A percentile compares a stretch with the other conserved stretches of the same genome.
Evolutionary conservation across 2,888 invertebrate genomes (phyloP).

Genomic region (Sthenelais limicola): DNA sequence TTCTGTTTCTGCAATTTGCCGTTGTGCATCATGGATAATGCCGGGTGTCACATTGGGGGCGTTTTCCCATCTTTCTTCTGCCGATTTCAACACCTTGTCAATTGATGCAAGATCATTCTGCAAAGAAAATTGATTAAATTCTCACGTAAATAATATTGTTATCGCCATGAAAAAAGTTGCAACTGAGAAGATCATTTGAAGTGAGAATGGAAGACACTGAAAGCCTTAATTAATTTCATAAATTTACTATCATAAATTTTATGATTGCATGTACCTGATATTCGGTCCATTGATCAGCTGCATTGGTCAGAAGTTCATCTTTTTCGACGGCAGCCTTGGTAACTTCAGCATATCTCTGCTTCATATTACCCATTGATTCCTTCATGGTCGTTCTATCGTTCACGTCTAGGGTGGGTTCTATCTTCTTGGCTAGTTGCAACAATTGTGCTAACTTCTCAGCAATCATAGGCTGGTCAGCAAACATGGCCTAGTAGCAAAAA

Average conservation of each 20-base stretch:
- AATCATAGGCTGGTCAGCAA: constrained; percentile 67
- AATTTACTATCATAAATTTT: no score
- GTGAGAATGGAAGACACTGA: no score
- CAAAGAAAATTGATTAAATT: no score
- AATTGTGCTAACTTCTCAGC: constrained; percentile 68
- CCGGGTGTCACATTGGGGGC: constrained; percentile 76
- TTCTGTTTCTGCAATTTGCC: constrained; percentile 75
- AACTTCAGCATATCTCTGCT: constrained; percentile 81
- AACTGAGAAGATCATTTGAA: no score
- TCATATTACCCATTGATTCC: constrained; percentile 75
- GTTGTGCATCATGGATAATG: constrained; percentile 86
- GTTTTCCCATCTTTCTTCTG: constrained; percentile 85
- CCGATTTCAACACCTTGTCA: constrained; percentile 77
- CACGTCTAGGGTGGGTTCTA: constrained; percentile 63
- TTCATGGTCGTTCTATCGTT: constrained; percentile 67
- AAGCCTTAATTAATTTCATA: no score
- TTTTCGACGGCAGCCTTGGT: constrained; percentile 87
- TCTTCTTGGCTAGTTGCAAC: constrained; percentile 63
- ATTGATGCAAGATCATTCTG: no score
- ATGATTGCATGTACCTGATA: constrained; percentile 78
- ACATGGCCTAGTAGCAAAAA: constrained; percentile 70
- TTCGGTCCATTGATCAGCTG: constrained; percentile 87
- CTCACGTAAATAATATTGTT: no score
- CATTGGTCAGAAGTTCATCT: constrained; percentile 83
- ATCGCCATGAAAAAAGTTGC: no score